Percentiles rank a stretch among this genome's conserved stretches.
phyloP scores from a whole-genome alignment of 2,797 vertebrate species.

The Danio kyathit region DNA sequence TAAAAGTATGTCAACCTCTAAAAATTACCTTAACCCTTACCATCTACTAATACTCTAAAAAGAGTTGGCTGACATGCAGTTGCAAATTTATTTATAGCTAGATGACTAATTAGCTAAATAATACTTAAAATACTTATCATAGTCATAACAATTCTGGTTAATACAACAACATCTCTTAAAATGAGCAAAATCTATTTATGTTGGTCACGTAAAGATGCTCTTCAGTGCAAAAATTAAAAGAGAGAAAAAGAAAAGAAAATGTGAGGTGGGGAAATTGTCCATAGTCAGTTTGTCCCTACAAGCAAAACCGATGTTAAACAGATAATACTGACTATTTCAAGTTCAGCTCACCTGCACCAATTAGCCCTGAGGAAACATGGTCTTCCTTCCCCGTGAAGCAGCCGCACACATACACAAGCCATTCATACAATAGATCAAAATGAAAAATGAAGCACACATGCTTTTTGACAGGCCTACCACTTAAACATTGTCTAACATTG shows the following conservation, averaged over 20 bases:
- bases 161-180: not conserved
- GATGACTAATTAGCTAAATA: too few species aligned
- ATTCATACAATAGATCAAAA: conserved; percentile 47
- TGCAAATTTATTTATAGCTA: too few species aligned
- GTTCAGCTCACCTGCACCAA: conserved; percentile 37
- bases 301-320: conserved; percentile 40
- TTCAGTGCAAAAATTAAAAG: not conserved
- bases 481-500: conserved; percentile 74
- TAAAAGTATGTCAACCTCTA: too few species aligned
- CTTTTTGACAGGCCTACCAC: conserved; percentile 69
- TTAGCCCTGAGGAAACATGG: conserved; percentile 37
- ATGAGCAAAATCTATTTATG: conserved; percentile 3
- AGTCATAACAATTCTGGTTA: too few species aligned
- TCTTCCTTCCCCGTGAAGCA: not conserved
- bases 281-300: conserved; percentile 24
- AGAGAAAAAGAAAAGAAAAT: not conserved
- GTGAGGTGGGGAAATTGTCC: not conserved
- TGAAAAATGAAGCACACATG: conserved; percentile 67
- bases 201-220: conserved; percentile 11
- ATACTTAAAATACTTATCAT: too few species aligned
- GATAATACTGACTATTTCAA: conserved; percentile 48
- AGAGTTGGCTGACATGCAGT: too few species aligned
- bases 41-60: too few species aligned
- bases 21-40: too few species aligned
- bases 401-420: conserved; percentile 24